Evolutionary conservation across 2,113 vertebrate genomes (phyloP).

Genomic region (Ameiurus melas): DNA sequence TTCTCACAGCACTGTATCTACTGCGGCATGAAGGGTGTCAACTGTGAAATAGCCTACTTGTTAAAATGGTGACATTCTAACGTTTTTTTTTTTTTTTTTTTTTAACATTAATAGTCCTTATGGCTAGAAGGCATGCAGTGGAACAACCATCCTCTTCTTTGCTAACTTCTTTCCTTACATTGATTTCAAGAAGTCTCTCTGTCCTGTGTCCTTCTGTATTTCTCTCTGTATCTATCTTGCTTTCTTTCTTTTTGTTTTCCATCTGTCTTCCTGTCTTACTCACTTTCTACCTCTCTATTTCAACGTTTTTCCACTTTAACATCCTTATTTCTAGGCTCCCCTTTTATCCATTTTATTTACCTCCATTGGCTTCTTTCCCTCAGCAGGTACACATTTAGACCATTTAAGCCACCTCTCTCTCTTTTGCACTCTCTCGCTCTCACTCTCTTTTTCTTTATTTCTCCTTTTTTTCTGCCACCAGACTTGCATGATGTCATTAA

Average conservation of each 20-base stretch:
- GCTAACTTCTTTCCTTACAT: neutral
- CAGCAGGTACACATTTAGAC: conserved; percentile 28
- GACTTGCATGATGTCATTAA: conserved; percentile 35
- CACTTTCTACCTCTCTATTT: conserved; percentile 13
- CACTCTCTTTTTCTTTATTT: neutral
- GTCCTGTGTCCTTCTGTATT: conserved; percentile 3
- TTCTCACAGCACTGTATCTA: neutral
- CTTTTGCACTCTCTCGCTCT: conserved; percentile 5
- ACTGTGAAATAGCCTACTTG: conserved; percentile 64
- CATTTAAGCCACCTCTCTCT: neutral
- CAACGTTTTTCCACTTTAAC: conserved; percentile 6
- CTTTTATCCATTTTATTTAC: neutral
- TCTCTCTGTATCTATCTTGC: neutral
- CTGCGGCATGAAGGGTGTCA: conserved; percentile 51
- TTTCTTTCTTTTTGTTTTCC: conserved; percentile 11
- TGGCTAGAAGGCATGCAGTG: conserved; percentile 30
- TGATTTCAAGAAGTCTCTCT: conserved; percentile 26
- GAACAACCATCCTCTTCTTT: neutral
- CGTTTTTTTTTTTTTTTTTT: conserved; percentile 13
- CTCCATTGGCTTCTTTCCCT: conserved; percentile 18
- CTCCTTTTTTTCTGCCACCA: neutral
- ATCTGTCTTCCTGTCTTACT: conserved; percentile 16
- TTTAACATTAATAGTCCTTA: neutral
- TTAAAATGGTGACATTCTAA: conserved; percentile 67
- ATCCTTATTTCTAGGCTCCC: neutral